Evolutionary conservation across 2,888 invertebrate species (phyloP), one percentile per base, ranked within the genome.

Genomic region (Xanthia togata): DNA sequence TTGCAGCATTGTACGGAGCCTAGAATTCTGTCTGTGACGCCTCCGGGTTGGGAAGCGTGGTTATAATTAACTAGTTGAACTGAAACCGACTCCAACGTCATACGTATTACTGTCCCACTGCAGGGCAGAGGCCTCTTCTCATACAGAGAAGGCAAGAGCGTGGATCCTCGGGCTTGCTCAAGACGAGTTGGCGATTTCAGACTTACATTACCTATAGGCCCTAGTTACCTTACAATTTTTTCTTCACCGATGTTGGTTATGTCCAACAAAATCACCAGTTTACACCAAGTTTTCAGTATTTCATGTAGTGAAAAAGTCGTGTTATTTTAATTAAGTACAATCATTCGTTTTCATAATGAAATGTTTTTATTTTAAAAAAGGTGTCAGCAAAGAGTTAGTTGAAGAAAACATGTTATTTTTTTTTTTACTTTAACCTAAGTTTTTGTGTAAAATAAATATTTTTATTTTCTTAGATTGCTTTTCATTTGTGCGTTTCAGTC

Each of bases 1-100:
- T 41, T 87, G 0, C 72, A 86, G 23, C 87, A 87, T 11, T 78
- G 79, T n/a, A 87, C 88, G 0, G 77, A 80, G 0, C 77, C 80
- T 1, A 74, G 76, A 68, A 74, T 87, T 20, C 44, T 88, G 3
- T 59, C 84, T 0, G 81, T 87, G 4, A 78, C 71, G 0, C 84
- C 75, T 1, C 62, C 38, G 0, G 86, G 82, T 23, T 87, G 88
- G 88, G 86, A 87, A 67, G 70, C 86, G 0, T 85, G 85, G 82
- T 67, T 85, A 31, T 85, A 77, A 81, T 31, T 23, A 17, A 44
- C n/a, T n/a, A 31, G 44, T 20, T 50, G 1, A 35, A 68, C 35
- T 53, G 6, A n/a, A 50, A 68, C 50, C 0, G 3, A 17, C 17
- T 50, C 17, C 1, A 14, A 17, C 35, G 6, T 35, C 3, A 50